phyloP scores from a whole-genome alignment of 35 echinoderm and acorn worm species.

The Lytechinus variegatus region DNA sequence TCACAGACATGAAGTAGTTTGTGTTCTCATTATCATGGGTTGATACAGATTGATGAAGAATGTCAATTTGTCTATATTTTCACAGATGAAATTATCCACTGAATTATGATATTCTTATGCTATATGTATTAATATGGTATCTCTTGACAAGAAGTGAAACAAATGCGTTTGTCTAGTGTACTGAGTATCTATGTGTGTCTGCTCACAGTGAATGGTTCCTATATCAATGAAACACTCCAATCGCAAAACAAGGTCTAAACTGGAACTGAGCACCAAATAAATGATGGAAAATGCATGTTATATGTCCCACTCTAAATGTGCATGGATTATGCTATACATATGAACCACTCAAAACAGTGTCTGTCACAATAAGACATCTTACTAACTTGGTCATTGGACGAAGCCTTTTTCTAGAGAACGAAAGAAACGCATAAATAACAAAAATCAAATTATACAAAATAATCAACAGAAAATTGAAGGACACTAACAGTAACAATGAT shows the following conservation, averaged over 20 bases:
- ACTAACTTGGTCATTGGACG: conserved; percentile 31
- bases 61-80: neutral
- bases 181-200: neutral
- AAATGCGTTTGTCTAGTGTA: no score
- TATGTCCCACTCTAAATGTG: neutral
- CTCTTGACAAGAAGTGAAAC: no score
- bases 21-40: no score
- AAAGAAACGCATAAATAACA: neutral
- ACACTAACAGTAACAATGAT: neutral
- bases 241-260: neutral
- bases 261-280: neutral
- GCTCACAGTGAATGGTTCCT: neutral
- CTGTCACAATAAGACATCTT: neutral
- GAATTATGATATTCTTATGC: neutral
- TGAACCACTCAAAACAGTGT: neutral
- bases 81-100: neutral
- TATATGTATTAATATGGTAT: neutral
- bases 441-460: neutral
- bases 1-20: no score
- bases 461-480: neutral
- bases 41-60: neutral
- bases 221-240: neutral
- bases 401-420: conserved; percentile 25
- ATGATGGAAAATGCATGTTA: neutral
- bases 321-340: neutral